Evolutionary conservation across 1,140 invertebrate species (phyloP).

Genomic region (Apolygus lucorum): DNA sequence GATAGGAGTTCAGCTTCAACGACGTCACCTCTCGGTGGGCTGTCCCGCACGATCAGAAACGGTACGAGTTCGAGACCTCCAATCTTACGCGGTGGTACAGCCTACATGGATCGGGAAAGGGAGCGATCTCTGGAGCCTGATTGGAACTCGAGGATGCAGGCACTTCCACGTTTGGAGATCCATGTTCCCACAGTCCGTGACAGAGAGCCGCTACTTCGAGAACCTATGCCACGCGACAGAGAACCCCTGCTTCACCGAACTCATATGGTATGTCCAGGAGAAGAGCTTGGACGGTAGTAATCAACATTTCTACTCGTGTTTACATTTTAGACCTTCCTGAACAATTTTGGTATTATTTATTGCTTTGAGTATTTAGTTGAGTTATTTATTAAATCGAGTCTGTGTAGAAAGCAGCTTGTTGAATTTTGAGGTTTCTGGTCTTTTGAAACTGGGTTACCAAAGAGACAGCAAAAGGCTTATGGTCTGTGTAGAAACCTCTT

Average conservation of each 20-base stretch:
- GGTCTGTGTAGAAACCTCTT: no score
- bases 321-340: no score
- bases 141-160: not conserved
- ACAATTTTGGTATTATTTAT: no score
- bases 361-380: no score
- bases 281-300: not conserved
- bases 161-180: not conserved
- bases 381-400: no score
- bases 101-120: not conserved
- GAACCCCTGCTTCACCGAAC: not conserved
- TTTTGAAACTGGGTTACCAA: no score
- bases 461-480: no score
- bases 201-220: not conserved
- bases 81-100: not conserved
- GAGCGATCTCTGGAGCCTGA: not conserved
- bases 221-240: not conserved
- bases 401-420: no score
- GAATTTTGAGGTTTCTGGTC: no score
- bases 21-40: not conserved
- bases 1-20: not conserved
- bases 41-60: not conserved
- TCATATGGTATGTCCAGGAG: slow-evolving; percentile 1
- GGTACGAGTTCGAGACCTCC: no score
- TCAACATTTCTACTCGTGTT: not conserved
- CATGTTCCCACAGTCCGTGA: not conserved